Evolutionary conservation across 2,888 invertebrate species (phyloP).

Genomic region (Limnephilus lunatus): DNA sequence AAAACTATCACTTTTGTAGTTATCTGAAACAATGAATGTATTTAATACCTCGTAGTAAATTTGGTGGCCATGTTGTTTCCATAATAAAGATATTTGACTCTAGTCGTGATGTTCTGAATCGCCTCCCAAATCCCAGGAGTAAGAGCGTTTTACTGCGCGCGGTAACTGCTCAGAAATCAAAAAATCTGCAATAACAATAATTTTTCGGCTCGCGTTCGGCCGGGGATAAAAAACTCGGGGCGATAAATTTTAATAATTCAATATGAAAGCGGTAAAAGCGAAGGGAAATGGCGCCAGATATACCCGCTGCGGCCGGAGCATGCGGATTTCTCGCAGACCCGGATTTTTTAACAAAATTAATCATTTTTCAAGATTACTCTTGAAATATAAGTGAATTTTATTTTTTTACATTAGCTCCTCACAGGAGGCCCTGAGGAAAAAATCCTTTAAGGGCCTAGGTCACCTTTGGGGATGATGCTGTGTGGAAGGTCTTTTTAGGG

Average conservation of each 20-base stretch:
- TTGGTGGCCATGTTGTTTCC: not conserved
- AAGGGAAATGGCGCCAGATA: conserved; percentile 64
- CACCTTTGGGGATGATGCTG: too few relatives aligned
- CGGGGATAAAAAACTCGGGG: conserved; percentile 65
- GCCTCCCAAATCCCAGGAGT: conserved; percentile 25
- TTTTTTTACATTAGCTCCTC: too few relatives aligned
- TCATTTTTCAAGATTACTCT: not conserved
- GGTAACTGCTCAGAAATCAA: conserved; percentile 67
- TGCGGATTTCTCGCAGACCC: conserved; percentile 60
- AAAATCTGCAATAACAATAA: conserved; percentile 72
- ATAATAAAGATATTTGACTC: not conserved
- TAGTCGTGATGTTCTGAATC: not conserved
- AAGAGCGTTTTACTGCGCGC: conserved; percentile 40
- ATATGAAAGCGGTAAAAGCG: conserved; percentile 65
- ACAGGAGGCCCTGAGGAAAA: too few relatives aligned
- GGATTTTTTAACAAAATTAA: conserved; percentile 16
- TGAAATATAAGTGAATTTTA: not conserved
- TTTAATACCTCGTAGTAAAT: too few relatives aligned
- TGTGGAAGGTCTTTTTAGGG: too few relatives aligned
- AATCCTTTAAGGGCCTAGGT: too few relatives aligned
- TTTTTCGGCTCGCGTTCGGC: conserved; percentile 70
- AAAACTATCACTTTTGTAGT: too few relatives aligned
- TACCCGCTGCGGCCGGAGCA: conserved; percentile 36
- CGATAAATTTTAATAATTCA: conserved; percentile 67
- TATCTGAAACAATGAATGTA: too few relatives aligned